Percentiles rank a stretch among this genome's conserved stretches.
Conservation (phyloP, 2,113 vertebrate species). For the Tragelaphus strepsiceros region DNA sequence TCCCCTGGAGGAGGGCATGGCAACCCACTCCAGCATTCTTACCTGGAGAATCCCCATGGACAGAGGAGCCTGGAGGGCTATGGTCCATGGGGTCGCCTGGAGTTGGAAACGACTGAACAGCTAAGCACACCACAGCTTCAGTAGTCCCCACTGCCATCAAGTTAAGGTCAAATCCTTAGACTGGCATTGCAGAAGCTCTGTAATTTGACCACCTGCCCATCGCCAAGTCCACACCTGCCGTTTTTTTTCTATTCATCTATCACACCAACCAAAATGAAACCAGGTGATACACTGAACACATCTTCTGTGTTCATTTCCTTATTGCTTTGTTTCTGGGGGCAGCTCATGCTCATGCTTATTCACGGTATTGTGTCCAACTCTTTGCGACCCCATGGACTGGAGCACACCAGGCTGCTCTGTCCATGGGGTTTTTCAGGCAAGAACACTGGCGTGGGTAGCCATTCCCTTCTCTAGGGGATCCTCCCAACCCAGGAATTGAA, state of each 20-base stretch:
- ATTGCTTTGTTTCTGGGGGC: background rate
- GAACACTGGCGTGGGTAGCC: background rate
- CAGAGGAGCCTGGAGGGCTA: background rate
- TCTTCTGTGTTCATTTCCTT: background rate
- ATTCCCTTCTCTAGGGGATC: background rate
- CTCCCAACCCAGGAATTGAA: background rate
- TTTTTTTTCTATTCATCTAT: background rate
- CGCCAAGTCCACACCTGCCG: background rate
- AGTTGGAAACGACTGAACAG: background rate
- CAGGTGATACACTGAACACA: background rate
- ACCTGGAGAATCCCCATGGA: background rate
- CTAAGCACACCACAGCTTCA: background rate
- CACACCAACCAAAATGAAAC: background rate
- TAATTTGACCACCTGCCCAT: background rate
- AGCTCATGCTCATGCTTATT: rapidly evolving
- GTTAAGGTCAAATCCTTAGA: background rate
- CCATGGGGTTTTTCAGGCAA: background rate
- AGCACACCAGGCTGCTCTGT: background rate
- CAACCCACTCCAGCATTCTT: background rate
- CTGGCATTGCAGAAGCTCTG: background rate
- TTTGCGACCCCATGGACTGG: rapidly evolving
- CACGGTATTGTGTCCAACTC: rapidly evolving
- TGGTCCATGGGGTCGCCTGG: background rate
- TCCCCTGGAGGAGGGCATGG: background rate
- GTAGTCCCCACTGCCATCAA: background rate